These are phyloP conservation scores for Ictidomys tridecemlineatus DNA, from an alignment of 2,113 vertebrate genomes.

Conservation along the genomic window DNA sequence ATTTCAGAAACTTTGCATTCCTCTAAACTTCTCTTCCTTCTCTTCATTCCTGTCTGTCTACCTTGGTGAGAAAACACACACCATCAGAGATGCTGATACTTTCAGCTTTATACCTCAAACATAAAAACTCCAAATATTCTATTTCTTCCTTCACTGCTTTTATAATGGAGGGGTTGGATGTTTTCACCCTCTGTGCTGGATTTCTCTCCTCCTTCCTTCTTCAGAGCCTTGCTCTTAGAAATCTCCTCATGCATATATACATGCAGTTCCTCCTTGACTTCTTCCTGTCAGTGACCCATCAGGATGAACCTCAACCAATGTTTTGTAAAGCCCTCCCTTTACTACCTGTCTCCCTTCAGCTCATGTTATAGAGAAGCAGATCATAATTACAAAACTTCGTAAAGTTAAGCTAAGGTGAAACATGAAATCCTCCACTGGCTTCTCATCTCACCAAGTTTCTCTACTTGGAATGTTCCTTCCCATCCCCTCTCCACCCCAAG, in stretches of 20 bases:
- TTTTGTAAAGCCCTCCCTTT: neutral
- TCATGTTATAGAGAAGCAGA: neutral
- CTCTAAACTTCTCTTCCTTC: neutral
- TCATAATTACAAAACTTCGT: neutral
- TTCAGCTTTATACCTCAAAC: neutral
- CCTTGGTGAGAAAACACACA: neutral
- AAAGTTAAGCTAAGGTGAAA: neutral
- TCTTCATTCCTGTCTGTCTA: neutral
- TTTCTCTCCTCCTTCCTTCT: neutral
- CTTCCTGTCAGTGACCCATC: neutral
- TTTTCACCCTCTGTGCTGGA: neutral
- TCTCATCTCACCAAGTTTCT: neutral
- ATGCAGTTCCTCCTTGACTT: neutral
- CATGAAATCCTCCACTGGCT: neutral
- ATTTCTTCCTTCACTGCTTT: neutral
- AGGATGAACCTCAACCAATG: neutral
- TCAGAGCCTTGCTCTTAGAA: neutral
- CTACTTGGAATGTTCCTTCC: neutral
- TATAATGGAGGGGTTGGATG: rapidly evolving
- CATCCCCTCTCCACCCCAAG: neutral
- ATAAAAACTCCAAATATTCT: neutral
- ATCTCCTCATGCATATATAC: neutral
- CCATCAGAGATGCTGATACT: neutral
- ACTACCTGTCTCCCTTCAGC: neutral
- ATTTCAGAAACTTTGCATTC: neutral